These are phyloP conservation scores for Galerucella nymphaeae DNA, from an alignment of 2,888 invertebrate species.

Conservation along the genomic window DNA sequence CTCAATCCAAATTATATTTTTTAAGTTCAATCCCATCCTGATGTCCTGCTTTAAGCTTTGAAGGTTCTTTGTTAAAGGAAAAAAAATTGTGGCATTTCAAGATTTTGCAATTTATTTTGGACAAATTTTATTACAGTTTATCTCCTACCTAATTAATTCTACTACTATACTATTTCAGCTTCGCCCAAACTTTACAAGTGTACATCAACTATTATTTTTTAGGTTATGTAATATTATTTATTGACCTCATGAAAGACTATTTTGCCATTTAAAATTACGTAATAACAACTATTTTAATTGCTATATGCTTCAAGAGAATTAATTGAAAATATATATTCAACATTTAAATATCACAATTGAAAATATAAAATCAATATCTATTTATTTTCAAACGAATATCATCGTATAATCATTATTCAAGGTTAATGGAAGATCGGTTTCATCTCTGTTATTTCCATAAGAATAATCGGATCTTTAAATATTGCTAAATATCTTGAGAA, in stretches of 20 bases:
- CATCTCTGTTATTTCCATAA: background rate
- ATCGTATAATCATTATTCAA: background rate
- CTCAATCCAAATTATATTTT: too few species aligned
- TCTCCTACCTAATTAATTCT: too few species aligned
- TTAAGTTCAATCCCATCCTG: too few species aligned
- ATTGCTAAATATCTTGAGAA: slow-evolving; percentile 1
- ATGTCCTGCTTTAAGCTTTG: too few species aligned
- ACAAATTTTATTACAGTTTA: too few species aligned
- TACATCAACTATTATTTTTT: background rate
- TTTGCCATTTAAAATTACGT: background rate
- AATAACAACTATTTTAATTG: background rate
- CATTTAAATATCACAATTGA: background rate
- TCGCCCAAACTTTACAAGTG: too few species aligned
- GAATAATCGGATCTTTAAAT: background rate
- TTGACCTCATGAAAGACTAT: background rate
- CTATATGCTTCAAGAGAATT: too few species aligned
- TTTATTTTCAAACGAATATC: background rate
- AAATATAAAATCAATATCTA: background rate
- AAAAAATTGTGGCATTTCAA: too few species aligned
- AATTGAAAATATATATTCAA: background rate
- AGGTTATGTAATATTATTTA: background rate
- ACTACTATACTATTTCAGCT: too few species aligned
- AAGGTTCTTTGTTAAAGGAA: too few species aligned
- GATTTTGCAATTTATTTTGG: too few species aligned
- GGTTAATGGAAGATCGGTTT: background rate